Evolutionary conservation across 2,888 invertebrate species (phyloP), one percentile per base, ranked within the genome.

Genomic region (Furcula furcula): DNA sequence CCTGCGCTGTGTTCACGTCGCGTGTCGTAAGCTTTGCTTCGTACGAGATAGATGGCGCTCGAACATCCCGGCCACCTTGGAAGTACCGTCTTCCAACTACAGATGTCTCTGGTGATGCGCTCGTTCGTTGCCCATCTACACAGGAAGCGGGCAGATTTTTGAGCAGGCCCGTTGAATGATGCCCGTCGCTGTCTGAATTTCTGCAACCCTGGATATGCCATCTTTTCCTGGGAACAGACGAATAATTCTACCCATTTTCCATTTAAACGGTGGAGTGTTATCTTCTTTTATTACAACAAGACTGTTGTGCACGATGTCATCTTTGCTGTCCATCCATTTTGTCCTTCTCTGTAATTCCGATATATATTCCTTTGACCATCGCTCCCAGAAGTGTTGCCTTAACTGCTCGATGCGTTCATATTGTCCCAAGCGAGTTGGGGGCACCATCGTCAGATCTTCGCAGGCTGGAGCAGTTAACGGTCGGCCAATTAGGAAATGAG

Each of bases 401-500:
- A 20, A 20, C 20, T 20, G 20, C 20, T 20, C 20, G 2, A 20
- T 7, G 4, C n/a, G 20, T 2, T 20, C 7, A 7, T 20, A 20
- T 2, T 7, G 20, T 2, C 7, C 5, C 20, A 20, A 20, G 9
- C 10, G 16, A 4, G 18, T 11, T 5, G 11, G 9, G 1, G 34
- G 4, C 1, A 10, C 7, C 7, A 11, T 11, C 1, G 29, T 29
- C 19, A 42, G 4, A 27, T 42, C 35, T 15, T n/a, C 7, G 19
- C 19, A 16, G 3, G 26, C 26, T 1, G 36, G 44, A 1, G 39
- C 28, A n/a, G 29, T 31, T 21, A 41, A 16, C 23, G 25, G 26
- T 45, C 64, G 21, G 9, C 42, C 42, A 15, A 35, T 28, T n/a
- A 73, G 40, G 39, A 68, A 65, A 29, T 71, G 69, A 0, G 45